Base-by-base conservation (phyloP, 2,888 invertebrate genomes). In the Caenorhabditis virilis region DNA sequence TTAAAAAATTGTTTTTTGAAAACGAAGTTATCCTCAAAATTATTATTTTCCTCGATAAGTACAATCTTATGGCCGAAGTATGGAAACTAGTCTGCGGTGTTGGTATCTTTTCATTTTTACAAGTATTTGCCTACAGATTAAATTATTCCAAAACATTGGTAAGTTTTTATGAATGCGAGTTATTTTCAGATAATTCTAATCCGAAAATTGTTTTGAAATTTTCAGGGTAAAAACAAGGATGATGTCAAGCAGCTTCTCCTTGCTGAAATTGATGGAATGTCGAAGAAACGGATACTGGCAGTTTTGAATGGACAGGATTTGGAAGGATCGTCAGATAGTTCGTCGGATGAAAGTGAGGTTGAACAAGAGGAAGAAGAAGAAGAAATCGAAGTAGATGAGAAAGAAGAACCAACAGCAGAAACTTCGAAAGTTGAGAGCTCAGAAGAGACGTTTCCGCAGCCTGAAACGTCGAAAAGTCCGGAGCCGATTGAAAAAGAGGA, bases 201-300 rank as follows among this genome's bases (percentile, higher is more conserved):
- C n/a, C 13, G 7, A 36, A 36, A 42, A 5, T 16, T 20, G 13
- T 42, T 13, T 6, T 43, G 3, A 25, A 27, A n/a, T 35, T 35
- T 55, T 23, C 25, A 56, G 55, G 63, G 63, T n/a, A 53, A 57
- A 30, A 50, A 57, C 3, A 53, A 50, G 39, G 57, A 63, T 20
- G 57, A 63, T n/a, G 36, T 63, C 22, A 49, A 63, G 15, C 57
- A 63, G 25, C 22, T 63, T 23, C 22, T 63, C n/a, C 35, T 63
- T 2, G 63, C 57, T 3, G 63, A 63, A 35, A 42, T 63, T 5
- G 63, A 63, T 39, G 58, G 53, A 42, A 63, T 63, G 63, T 63
- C 63, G 22, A 54, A 53, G 23, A 63, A 63, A 23, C 26, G 63
- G 16, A 27, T 63, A 7, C 27, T 54, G 18, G 63, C 57, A 11